Evolutionary conservation across 2,113 vertebrate species (phyloP), one percentile per base, ranked within the genome.

Genomic region (Mixornis gularis): DNA sequence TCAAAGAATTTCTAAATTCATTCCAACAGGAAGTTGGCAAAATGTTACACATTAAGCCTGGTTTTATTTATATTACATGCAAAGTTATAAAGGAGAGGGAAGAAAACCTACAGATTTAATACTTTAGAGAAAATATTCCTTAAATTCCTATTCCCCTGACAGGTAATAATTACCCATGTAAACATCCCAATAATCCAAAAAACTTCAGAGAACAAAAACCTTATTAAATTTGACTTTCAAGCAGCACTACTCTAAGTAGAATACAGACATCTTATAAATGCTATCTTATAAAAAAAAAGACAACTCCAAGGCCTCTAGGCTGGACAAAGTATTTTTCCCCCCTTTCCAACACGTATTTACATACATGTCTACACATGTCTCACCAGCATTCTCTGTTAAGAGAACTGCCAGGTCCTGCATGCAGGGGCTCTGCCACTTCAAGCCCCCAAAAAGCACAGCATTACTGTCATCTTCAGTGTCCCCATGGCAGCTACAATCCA

Each of bases 91-190:
- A 79, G 8, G 19, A 82, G 30, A 46, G 30, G 71, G 78, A 96
- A 93, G 51, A 82, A 95, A 93, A 71, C 16, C 30, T 62, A 87
- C 27, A 90, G 49, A 92, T 87, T 60, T 86, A 90, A 79, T 82
- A 59, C 26, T 91, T 94, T 0, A 73, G 22, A 43, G 51, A 70
- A 85, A 89, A 55, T 55, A 70, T 38, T 94, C 68, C 77, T 82
- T 53, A 56, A 86, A 58, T 62, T 27, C 68, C 56, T 89, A 78
- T 62, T 93, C 71, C 27, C 36, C 15, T 92, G 87, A 83, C 64
- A 95, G 49, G 70, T 85, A 41, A 40, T 77, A 77, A 96, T 89
- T 90, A 92, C 32, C 11, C 46, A 63, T 22, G 36, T 64, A 87
- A 92, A 92, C 41, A 95, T 25, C 24, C 43, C 38, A 73, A 83